Percentiles rank a stretch among this genome's conserved stretches.
phyloP scores from a whole-genome alignment of 1,140 invertebrate genomes.

The Neodiprion lecontei region DNA sequence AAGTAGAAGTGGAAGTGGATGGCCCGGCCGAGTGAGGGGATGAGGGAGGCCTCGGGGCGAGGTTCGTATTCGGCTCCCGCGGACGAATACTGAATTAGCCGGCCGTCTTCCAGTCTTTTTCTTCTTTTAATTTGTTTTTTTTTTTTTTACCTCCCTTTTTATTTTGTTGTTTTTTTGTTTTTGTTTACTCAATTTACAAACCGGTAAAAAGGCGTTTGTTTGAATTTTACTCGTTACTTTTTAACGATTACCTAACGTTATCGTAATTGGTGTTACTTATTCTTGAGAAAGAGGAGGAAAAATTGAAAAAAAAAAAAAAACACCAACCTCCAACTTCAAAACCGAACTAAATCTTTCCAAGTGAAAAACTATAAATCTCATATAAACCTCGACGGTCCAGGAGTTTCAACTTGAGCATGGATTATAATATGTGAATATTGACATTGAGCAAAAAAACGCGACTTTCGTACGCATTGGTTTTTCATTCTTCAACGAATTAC shows the following conservation, averaged over 20 bases:
- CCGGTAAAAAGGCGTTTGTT: background rate
- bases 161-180: background rate
- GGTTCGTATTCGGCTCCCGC: slow-evolving; percentile 1
- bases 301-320: too few relatives aligned
- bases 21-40: slow-evolving; percentile 47
- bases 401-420: too few relatives aligned
- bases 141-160: background rate
- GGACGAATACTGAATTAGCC: slow-evolving; percentile 4
- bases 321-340: too few relatives aligned
- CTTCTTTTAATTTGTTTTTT: background rate
- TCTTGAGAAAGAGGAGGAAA: too few relatives aligned
- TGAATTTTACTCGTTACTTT: background rate
- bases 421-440: too few relatives aligned
- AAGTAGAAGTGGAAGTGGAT: slow-evolving; percentile 32
- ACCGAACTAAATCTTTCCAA: too few relatives aligned
- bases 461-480: too few relatives aligned
- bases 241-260: background rate
- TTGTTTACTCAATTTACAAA: background rate
- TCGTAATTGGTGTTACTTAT: too few relatives aligned
- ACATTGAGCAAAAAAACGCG: too few relatives aligned
- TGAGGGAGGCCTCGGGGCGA: slow-evolving; percentile 26
- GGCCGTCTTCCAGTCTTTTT: background rate
- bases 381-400: too few relatives aligned
- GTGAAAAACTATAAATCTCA: too few relatives aligned
- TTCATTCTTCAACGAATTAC: too few relatives aligned